A percentile compares a stretch with the other conserved stretches of the same genome.
These are phyloP conservation scores for Apostichopus californicus DNA, from an alignment of 35 echinoderm and acorn worm species.

Conservation along the genomic window DNA sequence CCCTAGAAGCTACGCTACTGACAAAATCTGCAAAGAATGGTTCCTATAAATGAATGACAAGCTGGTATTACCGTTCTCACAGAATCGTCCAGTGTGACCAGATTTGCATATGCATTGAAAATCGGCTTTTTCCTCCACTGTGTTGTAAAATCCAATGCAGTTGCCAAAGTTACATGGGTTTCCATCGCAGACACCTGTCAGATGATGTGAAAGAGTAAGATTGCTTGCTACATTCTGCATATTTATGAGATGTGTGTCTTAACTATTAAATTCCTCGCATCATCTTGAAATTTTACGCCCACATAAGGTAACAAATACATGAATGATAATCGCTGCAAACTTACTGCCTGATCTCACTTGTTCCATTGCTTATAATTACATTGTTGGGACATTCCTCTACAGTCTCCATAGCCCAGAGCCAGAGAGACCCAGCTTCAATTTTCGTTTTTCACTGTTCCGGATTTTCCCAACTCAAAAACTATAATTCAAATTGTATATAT, in stretches of 20 bases:
- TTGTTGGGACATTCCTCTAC: too few relatives aligned
- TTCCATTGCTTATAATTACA: too few relatives aligned
- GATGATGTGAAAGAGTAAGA: neutral
- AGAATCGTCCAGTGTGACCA: neutral
- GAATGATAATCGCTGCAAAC: too few relatives aligned
- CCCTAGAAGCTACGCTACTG: neutral
- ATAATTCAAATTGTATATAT: too few relatives aligned
- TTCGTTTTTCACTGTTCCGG: too few relatives aligned
- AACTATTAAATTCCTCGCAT: too few relatives aligned
- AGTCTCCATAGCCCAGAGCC: too few relatives aligned
- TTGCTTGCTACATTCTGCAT: neutral
- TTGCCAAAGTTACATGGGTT: neutral
- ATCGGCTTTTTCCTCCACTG: neutral
- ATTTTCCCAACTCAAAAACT: too few relatives aligned
- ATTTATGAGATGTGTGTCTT: neutral
- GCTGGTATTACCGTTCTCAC: slow-evolving; percentile 7
- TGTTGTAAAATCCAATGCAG: slow-evolving; percentile 16
- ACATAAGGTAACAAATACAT: neutral
- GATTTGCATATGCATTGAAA: neutral
- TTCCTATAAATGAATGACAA: neutral
- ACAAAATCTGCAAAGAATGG: neutral
- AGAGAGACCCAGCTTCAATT: too few relatives aligned
- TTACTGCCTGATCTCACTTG: too few relatives aligned
- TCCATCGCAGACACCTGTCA: slow-evolving; percentile 16
- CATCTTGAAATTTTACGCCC: too few relatives aligned